These are phyloP conservation scores for Hippolais icterina DNA, from an alignment of 2,113 vertebrate genomes.

Conservation along the genomic window DNA sequence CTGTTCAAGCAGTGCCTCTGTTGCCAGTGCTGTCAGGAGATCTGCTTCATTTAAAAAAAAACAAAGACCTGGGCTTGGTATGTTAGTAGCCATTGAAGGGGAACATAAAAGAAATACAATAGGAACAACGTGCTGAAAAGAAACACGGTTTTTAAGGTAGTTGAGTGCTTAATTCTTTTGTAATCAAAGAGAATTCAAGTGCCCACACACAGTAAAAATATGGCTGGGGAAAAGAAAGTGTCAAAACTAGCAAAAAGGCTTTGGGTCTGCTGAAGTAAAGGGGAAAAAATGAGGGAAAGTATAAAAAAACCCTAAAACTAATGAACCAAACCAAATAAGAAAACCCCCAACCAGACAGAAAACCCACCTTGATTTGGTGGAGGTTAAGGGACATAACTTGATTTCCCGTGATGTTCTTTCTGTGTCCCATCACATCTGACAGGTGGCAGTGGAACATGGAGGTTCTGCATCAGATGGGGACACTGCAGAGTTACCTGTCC, in stretches of 20 bases:
- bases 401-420: not conserved
- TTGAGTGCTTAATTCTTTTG: not conserved
- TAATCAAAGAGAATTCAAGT: not conserved
- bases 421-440: not conserved
- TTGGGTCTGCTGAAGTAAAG: not conserved
- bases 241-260: not conserved
- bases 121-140: not conserved
- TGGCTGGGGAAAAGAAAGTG: not conserved
- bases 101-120: not conserved
- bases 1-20: not conserved
- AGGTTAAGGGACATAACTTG: not conserved
- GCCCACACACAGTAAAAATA: not conserved
- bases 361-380: not conserved
- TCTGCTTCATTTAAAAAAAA: not conserved
- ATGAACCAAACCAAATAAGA: not conserved
- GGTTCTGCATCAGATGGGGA: not conserved
- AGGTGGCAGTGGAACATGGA: fast-evolving
- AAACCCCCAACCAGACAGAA: not conserved
- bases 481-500: not conserved
- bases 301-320: not conserved
- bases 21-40: not conserved
- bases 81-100: not conserved
- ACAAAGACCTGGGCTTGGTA: not conserved
- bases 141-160: not conserved
- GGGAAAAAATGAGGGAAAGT: not conserved